Base-by-base conservation (phyloP, 92 coral and sea anemone genomes). In the Umimayanthus chanpuru region DNA sequence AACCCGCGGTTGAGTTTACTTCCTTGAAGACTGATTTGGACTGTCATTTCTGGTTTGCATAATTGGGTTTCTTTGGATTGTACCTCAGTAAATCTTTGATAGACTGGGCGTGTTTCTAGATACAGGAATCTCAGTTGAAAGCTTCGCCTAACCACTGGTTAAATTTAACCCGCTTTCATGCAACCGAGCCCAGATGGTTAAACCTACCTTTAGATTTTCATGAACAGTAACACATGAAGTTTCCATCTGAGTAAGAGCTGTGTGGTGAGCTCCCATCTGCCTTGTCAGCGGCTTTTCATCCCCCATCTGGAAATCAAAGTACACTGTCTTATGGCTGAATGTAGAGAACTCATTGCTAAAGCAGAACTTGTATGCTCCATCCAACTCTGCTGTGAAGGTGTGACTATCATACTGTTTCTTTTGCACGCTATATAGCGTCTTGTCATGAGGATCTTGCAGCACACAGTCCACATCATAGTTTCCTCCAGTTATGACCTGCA, bases 321-420 rank as follows among this genome's bases (percentile, higher is more conserved):
- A 97, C 23, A 97, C 98, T 36, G 96, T 95, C 91, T 97, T 97
- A 89, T 97, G 99, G 73, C 95, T 95, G 93, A 95, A 95, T n/a
- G 99, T 97, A n/a, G 99, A 97, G 91, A 97, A 97, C 92, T 97
- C 99, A 82, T 97, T 97, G 91, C 99, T 97, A 88, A 97, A 97
- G 92, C 99, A 97, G 94, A 97, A 97, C 92, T 94, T 96, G 91
- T 94, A 94, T 49, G 93, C 91, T 29, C 99, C 98, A 29, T 94
- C 95, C 23, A 82, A 39, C 28, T 97, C 97, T 32, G 97, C 89
- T 32, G 94, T 94, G 71, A 96, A 93, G 6, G 94, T 74, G 80
- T 97, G 95, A 71, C 96, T 95, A 85, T 97, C 99, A 64, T 97
- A 97, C 90, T 97, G 99, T 85, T 97, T 97, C 93, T 97, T 97